phyloP scores from a whole-genome alignment of 1,140 invertebrate species.

The Paraescarpia echinospica region DNA sequence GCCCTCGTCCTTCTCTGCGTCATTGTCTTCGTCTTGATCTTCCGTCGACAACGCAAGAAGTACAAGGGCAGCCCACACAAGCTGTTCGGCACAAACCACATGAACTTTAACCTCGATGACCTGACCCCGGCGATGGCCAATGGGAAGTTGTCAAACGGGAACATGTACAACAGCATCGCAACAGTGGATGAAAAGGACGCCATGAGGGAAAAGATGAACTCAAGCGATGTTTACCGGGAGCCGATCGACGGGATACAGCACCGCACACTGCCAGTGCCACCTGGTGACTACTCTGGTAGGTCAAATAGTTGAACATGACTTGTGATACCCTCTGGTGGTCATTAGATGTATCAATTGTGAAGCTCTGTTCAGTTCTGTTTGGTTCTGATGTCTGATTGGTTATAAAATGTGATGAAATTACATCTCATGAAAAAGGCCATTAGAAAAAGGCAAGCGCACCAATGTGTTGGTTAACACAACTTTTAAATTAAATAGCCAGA shows the following conservation, averaged over 20 bases:
- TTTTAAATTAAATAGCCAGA: too few species aligned
- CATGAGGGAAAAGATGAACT: neutral
- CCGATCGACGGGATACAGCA: neutral
- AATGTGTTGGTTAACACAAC: too few species aligned
- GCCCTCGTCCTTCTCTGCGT: slow-evolving; percentile 66
- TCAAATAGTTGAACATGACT: neutral
- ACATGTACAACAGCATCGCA: slow-evolving; percentile 58
- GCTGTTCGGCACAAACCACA: slow-evolving; percentile 49
- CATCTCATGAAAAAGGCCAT: neutral
- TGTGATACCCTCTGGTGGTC: neutral
- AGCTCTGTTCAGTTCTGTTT: neutral
- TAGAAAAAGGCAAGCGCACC: too few species aligned
- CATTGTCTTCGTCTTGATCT: slow-evolving; percentile 73
- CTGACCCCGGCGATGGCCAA: slow-evolving; percentile 41
- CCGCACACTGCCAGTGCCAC: slow-evolving; percentile 9
- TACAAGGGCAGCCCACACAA: slow-evolving; percentile 67
- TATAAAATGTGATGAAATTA: neutral
- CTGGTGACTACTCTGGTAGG: neutral
- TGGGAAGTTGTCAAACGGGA: slow-evolving; percentile 57
- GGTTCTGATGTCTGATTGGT: neutral
- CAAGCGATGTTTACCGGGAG: neutral
- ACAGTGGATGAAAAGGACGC: neutral
- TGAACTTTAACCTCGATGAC: slow-evolving; percentile 44
- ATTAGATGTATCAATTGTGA: neutral
- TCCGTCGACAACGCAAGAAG: slow-evolving; percentile 56